Evolutionary conservation across 1,140 invertebrate species (phyloP).

Genomic region (Drosophila takahashii): DNA sequence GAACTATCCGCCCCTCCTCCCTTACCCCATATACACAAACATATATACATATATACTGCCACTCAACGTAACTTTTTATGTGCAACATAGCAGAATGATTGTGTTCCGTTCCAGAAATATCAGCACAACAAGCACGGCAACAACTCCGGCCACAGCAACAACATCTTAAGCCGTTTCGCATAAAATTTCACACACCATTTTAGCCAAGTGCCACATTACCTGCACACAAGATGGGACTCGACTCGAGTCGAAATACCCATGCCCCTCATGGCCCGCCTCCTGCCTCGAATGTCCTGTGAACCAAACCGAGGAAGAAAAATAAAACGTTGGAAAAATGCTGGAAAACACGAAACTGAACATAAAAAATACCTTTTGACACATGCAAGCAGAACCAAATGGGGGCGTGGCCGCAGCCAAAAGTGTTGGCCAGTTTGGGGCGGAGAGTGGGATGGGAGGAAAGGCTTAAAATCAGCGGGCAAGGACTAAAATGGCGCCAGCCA

Average conservation of each 20-base stretch:
- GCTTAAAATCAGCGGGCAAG: slow-evolving; percentile 73
- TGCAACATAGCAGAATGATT: slow-evolving; percentile 83
- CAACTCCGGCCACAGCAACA: slow-evolving; percentile 58
- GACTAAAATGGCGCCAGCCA: slow-evolving; percentile 60
- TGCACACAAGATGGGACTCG: slow-evolving; percentile 81
- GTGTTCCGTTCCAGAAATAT: slow-evolving; percentile 82
- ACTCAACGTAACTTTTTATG: slow-evolving; percentile 83
- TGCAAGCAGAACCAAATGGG: slow-evolving; percentile 62
- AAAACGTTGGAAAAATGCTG: slow-evolving; percentile 71
- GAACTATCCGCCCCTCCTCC: slow-evolving; percentile 13
- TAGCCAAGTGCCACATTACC: slow-evolving; percentile 84
- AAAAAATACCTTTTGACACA: slow-evolving; percentile 83
- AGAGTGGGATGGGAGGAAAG: background rate
- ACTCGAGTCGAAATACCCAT: slow-evolving; percentile 28
- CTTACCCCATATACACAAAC: background rate
- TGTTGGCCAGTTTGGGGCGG: slow-evolving; percentile 19
- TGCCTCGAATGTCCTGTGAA: slow-evolving; percentile 12
- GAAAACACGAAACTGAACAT: slow-evolving; percentile 79
- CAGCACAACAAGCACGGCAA: slow-evolving; percentile 75
- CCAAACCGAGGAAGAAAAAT: slow-evolving; percentile 53
- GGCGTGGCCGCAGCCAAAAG: slow-evolving; percentile 38
- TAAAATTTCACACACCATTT: slow-evolving; percentile 84
- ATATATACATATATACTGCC: slow-evolving; percentile 61
- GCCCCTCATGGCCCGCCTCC: background rate
- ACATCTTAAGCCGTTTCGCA: slow-evolving; percentile 81